Evolutionary conservation across 2,113 vertebrate species (phyloP).

Genomic region (Leucoraja erinaceus): DNA sequence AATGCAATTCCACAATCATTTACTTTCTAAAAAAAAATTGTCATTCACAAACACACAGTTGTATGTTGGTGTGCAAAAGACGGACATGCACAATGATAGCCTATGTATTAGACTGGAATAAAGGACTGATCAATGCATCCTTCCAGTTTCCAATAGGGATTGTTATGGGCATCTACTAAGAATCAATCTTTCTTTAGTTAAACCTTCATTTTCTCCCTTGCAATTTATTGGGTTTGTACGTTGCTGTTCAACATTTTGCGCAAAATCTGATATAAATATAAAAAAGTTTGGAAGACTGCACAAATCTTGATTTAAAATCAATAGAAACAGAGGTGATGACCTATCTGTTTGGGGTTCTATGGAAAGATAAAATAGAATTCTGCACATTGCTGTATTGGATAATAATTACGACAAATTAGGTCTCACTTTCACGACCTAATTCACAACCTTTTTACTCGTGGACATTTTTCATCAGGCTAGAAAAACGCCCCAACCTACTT

Average conservation of each 20-base stretch:
- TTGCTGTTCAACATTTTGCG: background rate
- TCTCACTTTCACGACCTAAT: too few species aligned
- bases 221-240: background rate
- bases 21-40: background rate
- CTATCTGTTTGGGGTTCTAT: background rate
- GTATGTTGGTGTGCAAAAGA: background rate
- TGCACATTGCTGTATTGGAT: background rate
- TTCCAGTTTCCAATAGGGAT: background rate
- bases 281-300: background rate
- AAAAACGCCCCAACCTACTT: too few species aligned
- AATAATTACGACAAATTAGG: background rate
- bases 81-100: background rate
- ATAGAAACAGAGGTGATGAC: background rate
- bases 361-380: background rate
- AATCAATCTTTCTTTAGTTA: background rate
- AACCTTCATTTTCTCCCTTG: background rate
- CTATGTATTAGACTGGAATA: background rate
- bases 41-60: background rate
- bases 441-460: too few species aligned
- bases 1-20: background rate
- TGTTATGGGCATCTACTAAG: background rate
- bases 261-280: background rate
- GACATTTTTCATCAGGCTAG: too few species aligned
- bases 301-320: background rate
- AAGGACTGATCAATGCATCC: background rate